Percentiles rank a stretch among this genome's conserved stretches.
Conservation (phyloP, 2,888 invertebrate genomes). For the Acronicta alni region DNA sequence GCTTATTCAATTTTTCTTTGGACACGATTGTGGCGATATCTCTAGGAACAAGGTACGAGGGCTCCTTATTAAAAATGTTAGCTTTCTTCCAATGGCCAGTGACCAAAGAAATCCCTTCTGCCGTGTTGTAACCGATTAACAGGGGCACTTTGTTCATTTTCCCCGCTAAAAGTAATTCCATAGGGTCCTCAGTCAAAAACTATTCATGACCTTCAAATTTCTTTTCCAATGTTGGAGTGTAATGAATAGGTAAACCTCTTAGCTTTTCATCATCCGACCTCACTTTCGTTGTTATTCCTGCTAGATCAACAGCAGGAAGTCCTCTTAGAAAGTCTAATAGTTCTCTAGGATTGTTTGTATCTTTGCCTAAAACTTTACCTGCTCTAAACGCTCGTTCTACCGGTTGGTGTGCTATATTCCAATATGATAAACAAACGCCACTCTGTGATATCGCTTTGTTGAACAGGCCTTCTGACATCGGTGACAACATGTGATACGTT, state of each 20-base stretch:
- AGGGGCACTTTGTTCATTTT: constrained; percentile 69
- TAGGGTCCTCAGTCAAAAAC: constrained; percentile 68
- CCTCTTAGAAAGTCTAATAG: constrained; percentile 67
- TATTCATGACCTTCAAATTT: constrained; percentile 63
- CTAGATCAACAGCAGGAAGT: constrained; percentile 65
- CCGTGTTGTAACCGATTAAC: constrained; percentile 72
- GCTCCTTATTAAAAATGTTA: constrained; percentile 61
- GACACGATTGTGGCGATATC: constrained; percentile 64
- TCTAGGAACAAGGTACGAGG: constrained; percentile 67
- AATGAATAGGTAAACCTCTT: constrained; percentile 70
- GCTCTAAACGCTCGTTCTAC: constrained; percentile 70
- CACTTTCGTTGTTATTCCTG: constrained; percentile 61
- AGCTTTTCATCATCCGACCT: constrained; percentile 68
- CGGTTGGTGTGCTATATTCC: constrained; percentile 62
- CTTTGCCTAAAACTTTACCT: constrained; percentile 71
- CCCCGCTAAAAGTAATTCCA: constrained; percentile 62
- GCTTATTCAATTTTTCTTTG: constrained; percentile 57
- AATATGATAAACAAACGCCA: constrained; percentile 72
- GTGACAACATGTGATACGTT: constrained; percentile 78
- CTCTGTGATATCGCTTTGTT: constrained; percentile 79
- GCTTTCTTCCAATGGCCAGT: constrained; percentile 61
- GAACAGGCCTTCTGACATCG: constrained; percentile 78
- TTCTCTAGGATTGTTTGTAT: constrained; percentile 66
- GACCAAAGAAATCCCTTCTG: constrained; percentile 69
- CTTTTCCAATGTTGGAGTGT: constrained; percentile 73